phyloP scores from a whole-genome alignment of 2,888 invertebrate genomes.

The Boloria euphrosyne region DNA sequence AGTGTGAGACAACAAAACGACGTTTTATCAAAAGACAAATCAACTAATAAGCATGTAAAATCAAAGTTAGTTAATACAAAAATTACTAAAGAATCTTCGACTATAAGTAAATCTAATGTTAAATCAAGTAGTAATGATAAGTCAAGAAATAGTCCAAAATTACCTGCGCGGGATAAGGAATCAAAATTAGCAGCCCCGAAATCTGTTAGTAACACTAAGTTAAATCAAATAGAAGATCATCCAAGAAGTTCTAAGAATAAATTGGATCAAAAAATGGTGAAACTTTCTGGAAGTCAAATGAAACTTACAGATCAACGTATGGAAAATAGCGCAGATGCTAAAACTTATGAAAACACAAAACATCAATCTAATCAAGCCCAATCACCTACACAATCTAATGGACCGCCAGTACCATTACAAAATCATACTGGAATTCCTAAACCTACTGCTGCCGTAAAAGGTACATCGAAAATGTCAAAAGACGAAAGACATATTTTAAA shows the following conservation, averaged over 20 bases:
- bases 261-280: slow-evolving; percentile 73
- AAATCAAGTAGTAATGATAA: slow-evolving; percentile 70
- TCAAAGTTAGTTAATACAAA: slow-evolving; percentile 76
- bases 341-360: slow-evolving; percentile 56
- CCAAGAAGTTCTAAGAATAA: slow-evolving; percentile 63
- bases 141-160: slow-evolving; percentile 73
- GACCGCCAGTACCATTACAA: slow-evolving; percentile 68
- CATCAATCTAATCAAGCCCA: slow-evolving; percentile 53
- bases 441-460: slow-evolving; percentile 95
- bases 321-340: slow-evolving; percentile 55
- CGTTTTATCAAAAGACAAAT: slow-evolving; percentile 75
- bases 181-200: slow-evolving; percentile 80
- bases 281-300: slow-evolving; percentile 73
- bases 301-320: slow-evolving; percentile 66
- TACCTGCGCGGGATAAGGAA: slow-evolving; percentile 73
- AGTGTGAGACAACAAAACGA: slow-evolving; percentile 70
- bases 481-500: slow-evolving; percentile 79
- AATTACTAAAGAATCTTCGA: slow-evolving; percentile 70
- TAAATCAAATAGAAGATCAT: slow-evolving; percentile 75
- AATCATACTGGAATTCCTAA: slow-evolving; percentile 89
- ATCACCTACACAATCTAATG: slow-evolving; percentile 60
- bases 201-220: slow-evolving; percentile 73
- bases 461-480: slow-evolving; percentile 89
- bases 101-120: slow-evolving; percentile 64
- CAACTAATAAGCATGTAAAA: slow-evolving; percentile 71